phyloP scores from a whole-genome alignment of 2,113 vertebrate genomes.

The Chinchilla lanigera region DNA sequence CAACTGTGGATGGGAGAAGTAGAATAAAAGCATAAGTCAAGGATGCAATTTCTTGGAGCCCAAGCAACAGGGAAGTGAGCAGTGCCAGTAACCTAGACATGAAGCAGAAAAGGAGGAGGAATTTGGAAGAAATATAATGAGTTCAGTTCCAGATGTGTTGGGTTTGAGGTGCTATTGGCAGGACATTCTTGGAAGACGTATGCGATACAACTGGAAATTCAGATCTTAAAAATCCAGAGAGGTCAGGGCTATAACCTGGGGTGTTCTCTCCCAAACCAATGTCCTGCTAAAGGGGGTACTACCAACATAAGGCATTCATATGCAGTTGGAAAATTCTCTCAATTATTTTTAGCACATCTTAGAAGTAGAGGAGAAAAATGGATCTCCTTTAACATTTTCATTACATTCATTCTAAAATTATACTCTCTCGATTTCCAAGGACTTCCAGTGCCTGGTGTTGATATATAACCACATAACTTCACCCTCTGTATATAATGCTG shows the following conservation, averaged over 20 bases:
- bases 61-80: background rate
- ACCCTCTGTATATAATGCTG: conserved; percentile 74
- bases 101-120: background rate
- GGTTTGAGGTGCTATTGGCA: background rate
- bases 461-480: conserved; percentile 72
- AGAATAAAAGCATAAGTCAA: accelerated
- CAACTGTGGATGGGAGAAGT: background rate
- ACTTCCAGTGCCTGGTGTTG: conserved; percentile 71
- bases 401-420: conserved; percentile 80
- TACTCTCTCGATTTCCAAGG: conserved; percentile 72
- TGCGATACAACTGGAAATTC: background rate
- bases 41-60: background rate
- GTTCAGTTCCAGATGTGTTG: background rate
- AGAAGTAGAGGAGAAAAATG: conserved; percentile 64
- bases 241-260: background rate
- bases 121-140: background rate
- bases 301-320: background rate
- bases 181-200: background rate
- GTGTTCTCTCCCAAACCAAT: background rate
- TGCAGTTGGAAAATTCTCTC: conserved; percentile 43
- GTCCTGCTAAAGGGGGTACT: background rate
- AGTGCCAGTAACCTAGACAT: background rate
- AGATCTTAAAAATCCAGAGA: background rate
- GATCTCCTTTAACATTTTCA: conserved; percentile 67
- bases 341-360: conserved; percentile 63